phyloP scores from a whole-genome alignment of 2,113 vertebrate species.

The Myrmecophaga tridactyla region DNA sequence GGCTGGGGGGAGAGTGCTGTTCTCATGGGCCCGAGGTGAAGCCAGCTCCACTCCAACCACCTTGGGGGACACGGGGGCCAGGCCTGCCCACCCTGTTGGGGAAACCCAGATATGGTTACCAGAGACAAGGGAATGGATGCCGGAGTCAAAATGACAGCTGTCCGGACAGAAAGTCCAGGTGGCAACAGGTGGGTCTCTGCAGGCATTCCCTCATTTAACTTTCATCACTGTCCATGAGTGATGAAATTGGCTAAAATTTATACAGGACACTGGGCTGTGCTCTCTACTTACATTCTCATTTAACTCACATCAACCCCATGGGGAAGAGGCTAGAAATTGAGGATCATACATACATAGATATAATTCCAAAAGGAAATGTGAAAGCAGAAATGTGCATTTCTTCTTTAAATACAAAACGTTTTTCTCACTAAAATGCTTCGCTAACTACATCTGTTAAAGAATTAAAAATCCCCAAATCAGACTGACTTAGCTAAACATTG shows the following conservation, averaged over 20 bases:
- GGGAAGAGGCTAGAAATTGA: neutral
- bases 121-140: neutral
- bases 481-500: neutral
- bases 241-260: neutral
- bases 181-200: neutral
- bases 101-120: neutral
- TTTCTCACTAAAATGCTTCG: neutral
- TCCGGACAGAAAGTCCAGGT: neutral
- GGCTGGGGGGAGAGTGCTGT: neutral
- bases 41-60: neutral
- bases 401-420: neutral
- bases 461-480: neutral
- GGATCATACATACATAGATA: neutral
- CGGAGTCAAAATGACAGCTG: neutral
- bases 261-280: neutral
- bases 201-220: neutral
- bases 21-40: neutral
- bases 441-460: neutral
- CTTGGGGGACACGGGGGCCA: neutral
- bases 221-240: neutral
- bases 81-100: neutral
- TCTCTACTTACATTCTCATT: neutral
- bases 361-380: neutral
- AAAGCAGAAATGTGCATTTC: neutral
- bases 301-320: neutral